Evolutionary conservation across 2,113 vertebrate genomes (phyloP).

Genomic region (Caranx melampygus): DNA sequence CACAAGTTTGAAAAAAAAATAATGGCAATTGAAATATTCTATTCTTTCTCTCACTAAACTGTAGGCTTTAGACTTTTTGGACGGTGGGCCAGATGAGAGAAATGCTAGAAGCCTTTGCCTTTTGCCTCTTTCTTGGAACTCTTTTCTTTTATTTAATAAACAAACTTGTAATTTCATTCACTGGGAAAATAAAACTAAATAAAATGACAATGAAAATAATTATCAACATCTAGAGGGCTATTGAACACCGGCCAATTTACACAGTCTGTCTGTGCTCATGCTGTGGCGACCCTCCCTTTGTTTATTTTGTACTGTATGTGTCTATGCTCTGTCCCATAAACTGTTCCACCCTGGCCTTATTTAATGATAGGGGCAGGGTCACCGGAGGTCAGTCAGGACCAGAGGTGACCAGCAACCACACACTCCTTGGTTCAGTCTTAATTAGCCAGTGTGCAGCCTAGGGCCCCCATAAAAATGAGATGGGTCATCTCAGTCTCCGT

Average conservation of each 20-base stretch:
- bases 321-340: conserved; percentile 44
- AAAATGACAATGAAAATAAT: background rate
- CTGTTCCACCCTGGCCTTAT: conserved; percentile 36
- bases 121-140: background rate
- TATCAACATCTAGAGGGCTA: background rate
- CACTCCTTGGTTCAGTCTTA: conserved; percentile 71
- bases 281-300: conserved; percentile 8
- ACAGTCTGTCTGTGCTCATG: background rate
- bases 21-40: no score
- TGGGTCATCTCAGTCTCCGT: conserved; percentile 72
- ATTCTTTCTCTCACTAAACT: no score
- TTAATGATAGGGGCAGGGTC: conserved; percentile 63
- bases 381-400: conserved; percentile 47
- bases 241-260: background rate
- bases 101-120: background rate
- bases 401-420: conserved; percentile 50
- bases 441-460: conserved; percentile 72
- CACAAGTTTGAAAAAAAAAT: no score
- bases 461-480: conserved; percentile 69
- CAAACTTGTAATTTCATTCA: background rate
- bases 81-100: no score
- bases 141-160: background rate
- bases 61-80: no score
- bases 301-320: conserved; percentile 29
- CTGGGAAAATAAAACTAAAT: background rate